Evolutionary conservation across 2,888 invertebrate species (phyloP), one percentile per base, ranked within the genome.

Genomic region (Trilocha varians): DNA sequence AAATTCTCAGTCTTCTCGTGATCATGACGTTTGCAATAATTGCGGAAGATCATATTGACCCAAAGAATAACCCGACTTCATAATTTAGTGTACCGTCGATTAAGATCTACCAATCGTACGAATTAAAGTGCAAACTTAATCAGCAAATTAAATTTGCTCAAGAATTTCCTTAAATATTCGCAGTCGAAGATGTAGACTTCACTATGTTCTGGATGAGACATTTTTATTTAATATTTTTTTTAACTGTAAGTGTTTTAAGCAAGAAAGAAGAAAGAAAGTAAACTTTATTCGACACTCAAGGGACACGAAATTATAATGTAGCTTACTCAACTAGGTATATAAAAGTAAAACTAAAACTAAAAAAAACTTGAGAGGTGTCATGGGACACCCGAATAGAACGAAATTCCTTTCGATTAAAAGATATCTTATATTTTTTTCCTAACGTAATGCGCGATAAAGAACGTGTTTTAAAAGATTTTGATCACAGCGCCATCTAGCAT

Each of bases 91-190:
- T 47, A 42, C 34, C 44, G 54, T 34, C 60, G 49, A 65, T 62
- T 58, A 56, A 44, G 49, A 57, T 45, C 51, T 44, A 57, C 59
- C 62, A 69, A 65, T 72, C 62, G 59, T 54, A 59, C 61, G 55
- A 61, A 66, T 67, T 62, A 65, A 65, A 65, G 57, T 67, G 70
- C 62, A 70, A 70, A 70, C 67, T 57, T 61, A 73, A 72, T 70
- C 64, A 65, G 66, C 55, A 70, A 70, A 72, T 70, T 67, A 65
- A 70, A 74, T 73, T 73, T 68, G 46, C 60, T 51, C 53, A 55
- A 56, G 58, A 60, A 51, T 52, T 59, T 55, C 59, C 53, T 60
- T 52, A 43, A 44, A 44, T 42, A 55, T 52, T 49, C 45, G 45
- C 46, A 47, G 44, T 44, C 43, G 38, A 13, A 16, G 44, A 51